Conservation (phyloP, 1,140 invertebrate species). For the Bombus waltoni region DNA sequence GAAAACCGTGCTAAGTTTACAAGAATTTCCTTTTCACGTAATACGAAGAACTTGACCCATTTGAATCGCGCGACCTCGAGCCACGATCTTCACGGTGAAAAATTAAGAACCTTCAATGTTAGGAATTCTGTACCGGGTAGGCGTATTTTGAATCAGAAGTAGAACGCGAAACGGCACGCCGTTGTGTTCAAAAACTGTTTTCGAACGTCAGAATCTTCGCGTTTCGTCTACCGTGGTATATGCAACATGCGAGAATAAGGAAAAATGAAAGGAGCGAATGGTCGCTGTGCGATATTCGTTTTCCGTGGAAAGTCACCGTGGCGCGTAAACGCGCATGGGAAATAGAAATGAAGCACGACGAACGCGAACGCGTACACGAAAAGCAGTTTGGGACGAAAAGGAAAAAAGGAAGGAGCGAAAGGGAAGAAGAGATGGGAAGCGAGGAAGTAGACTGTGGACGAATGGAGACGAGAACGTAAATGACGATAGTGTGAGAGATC, state of each 20-base stretch:
- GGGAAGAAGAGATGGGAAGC: neutral
- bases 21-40: neutral
- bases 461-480: slow-evolving; percentile 9
- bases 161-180: neutral
- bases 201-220: neutral
- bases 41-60: neutral
- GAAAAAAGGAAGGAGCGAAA: neutral
- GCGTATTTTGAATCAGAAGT: slow-evolving; percentile 15
- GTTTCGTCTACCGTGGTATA: neutral
- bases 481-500: slow-evolving; percentile 32
- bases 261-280: neutral
- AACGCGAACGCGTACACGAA: neutral
- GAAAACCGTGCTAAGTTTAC: neutral
- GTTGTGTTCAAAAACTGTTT: neutral
- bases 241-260: no score
- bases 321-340: neutral
- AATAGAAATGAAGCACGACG: neutral
- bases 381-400: neutral
- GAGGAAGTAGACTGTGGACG: neutral
- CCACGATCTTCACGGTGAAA: neutral
- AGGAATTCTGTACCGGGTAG: neutral
- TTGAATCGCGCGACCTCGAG: neutral
- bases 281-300: neutral
- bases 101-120: neutral
- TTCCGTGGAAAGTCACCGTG: neutral